Base-by-base conservation (phyloP, 92 coral and sea anemone species). In the Isaurus tuberculatus region DNA sequence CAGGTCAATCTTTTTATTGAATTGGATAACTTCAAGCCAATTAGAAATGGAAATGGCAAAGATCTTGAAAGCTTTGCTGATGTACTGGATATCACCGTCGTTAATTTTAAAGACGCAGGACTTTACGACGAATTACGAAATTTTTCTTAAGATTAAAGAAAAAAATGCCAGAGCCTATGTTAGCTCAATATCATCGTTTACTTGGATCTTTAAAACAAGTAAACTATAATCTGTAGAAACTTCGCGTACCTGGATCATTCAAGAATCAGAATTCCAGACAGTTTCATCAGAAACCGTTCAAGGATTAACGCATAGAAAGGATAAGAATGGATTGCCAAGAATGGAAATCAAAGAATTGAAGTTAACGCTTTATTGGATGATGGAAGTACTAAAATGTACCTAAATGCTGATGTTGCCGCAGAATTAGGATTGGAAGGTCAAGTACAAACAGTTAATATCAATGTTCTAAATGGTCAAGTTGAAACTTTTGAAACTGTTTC, bases 191-290 rank as follows among this genome's bases (percentile, higher is more conserved):
- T n/a, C n/a, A n/a, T n/a, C n/a, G n/a, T n/a, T n/a, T n/a, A n/a
- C n/a, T n/a, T n/a, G n/a, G n/a, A n/a, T n/a, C n/a, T n/a, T n/a
- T n/a, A n/a, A n/a, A n/a, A n/a, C 77, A 46, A 49, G 53, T n/a
- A 81, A 68, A 70, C 29, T 55, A 75, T 84, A 91, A 73, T 88
- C 88, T 48, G 84, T 85, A 6, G 87, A 81, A 51, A 86, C 88
- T 2, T 55, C 86, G 75, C 83, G 88, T 13, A 86, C 79, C 49
- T 90, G 84, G 77, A 68, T 74, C 17, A 65, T 89, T 72, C 87
- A 89, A 61, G 92, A 91, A 60, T 77, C 89, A 64, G 88, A 90
- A 68, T 86, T 90, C 68, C 88, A 83, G 68, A 90, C 90, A 1
- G 75, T 84, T 32, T 86, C 88, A 70, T 79, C 86, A 42, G 89